Evolutionary conservation across 2,797 vertebrate species (phyloP), one percentile per base, ranked within the genome.

Genomic region (Manis javanica): DNA sequence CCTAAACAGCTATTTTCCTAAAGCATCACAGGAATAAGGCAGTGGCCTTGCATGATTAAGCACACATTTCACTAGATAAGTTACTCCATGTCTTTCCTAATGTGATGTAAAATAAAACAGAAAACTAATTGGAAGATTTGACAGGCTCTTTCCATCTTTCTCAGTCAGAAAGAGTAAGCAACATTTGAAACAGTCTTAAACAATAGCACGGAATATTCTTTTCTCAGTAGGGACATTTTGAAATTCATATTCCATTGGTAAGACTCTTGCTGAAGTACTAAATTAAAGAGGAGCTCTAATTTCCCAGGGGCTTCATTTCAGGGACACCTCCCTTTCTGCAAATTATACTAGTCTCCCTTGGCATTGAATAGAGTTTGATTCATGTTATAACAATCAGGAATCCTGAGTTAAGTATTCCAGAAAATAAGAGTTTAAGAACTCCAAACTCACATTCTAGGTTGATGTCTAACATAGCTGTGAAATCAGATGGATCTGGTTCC

Each of bases 241-340:
- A 95, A 97, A 97, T 95, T 96, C 64, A 64, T 90, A 94, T 64
- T 94, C 71, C 42, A 94, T 91, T 87, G 88, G 69, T 91, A 95
- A 96, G 53, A 57, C 46, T 95, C 71, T 95, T 59, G 74, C 26
- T 92, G 69, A 96, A 78, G 61, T 90, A 93, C 72, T 90, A 92
- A 96, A 96, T 97, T 96, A 57, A 96, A 96, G 92, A 97, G 63
- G 37, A 94, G 72, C 31, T 92, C 89, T 96, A 92, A 97, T 97
- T 97, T 97, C 97, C 91, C 96, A 96, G 90, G 84, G 94, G 96
- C 71, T 84, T 97, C 93, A 88, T 93, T 94, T 89, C 81, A 49
- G 81, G 84, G 91, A 91, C 49, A 96, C 84, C 84, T 93, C 86
- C 42, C 39, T 87, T 92, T 63, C 81, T 79, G 13, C 0, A 4